A percentile compares a stretch with the other conserved stretches of the same genome.
phyloP scores from a whole-genome alignment of 2,888 invertebrate genomes.

The Furcula furcula region DNA sequence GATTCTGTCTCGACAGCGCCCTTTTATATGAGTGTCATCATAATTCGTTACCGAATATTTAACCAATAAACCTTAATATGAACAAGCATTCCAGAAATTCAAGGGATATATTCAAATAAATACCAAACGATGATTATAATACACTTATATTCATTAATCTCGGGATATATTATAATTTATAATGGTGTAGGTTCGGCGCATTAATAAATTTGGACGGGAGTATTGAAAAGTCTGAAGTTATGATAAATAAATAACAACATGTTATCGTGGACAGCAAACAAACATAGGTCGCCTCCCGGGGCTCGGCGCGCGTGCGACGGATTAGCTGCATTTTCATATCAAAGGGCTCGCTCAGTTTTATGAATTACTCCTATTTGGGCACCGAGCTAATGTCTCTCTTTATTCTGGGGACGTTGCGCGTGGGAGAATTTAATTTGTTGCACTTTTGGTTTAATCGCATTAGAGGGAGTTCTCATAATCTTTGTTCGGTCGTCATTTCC shows the following conservation, averaged over 20 bases:
- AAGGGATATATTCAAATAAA: slow-evolving; percentile 48
- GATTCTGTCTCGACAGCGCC: slow-evolving; percentile 12
- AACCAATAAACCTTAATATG: slow-evolving; percentile 45
- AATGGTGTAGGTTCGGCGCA: slow-evolving; percentile 46
- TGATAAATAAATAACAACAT: slow-evolving; percentile 70
- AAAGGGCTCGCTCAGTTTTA: slow-evolving; percentile 72
- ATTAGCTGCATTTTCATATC: slow-evolving; percentile 79
- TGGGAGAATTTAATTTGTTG: slow-evolving; percentile 79
- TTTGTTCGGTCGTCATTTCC: slow-evolving; percentile 41
- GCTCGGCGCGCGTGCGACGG: slow-evolving; percentile 69
- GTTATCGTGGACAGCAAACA: slow-evolving; percentile 60
- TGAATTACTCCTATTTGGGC: slow-evolving; percentile 71
- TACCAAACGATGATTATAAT: slow-evolving; percentile 58
- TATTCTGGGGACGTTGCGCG: slow-evolving; percentile 63
- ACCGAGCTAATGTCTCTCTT: slow-evolving; percentile 66
- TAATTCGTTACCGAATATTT: slow-evolving; percentile 36
- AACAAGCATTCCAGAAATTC: slow-evolving; percentile 58
- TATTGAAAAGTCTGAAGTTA: slow-evolving; percentile 68
- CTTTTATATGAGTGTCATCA: slow-evolving; percentile 20
- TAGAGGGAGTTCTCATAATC: slow-evolving; percentile 55
- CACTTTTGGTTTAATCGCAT: slow-evolving; percentile 67
- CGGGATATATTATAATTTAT: slow-evolving; percentile 66
- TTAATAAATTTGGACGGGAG: slow-evolving; percentile 63
- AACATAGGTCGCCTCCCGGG: slow-evolving; percentile 61
- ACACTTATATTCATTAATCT: slow-evolving; percentile 67